These are phyloP conservation scores for Distichodus sexfasciatus DNA, from an alignment of 2,797 vertebrate species.

Conservation along the genomic window DNA sequence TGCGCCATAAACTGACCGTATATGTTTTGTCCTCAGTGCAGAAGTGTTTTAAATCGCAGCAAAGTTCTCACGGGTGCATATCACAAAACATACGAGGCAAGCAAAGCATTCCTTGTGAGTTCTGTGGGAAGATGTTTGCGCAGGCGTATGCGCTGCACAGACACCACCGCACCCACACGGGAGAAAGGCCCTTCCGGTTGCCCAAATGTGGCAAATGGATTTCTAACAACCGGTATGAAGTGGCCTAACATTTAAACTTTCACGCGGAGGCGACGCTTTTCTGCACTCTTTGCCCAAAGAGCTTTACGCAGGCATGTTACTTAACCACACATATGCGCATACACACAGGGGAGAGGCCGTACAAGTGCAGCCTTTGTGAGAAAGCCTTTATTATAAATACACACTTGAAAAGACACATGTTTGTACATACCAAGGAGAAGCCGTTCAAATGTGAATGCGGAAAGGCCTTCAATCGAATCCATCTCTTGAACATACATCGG, in stretches of 20 bases:
- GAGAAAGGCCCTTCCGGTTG: slow-evolving; percentile 49
- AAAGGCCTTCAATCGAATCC: slow-evolving; percentile 42
- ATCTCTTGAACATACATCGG: slow-evolving; percentile 40
- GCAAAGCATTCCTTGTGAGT: slow-evolving; percentile 30
- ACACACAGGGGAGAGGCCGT: slow-evolving; percentile 50
- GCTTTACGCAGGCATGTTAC: slow-evolving; percentile 47
- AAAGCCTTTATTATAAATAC: slow-evolving; percentile 42
- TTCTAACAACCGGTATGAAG: no score
- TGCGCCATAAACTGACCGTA: slow-evolving; percentile 30
- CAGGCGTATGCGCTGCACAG: slow-evolving; percentile 34
- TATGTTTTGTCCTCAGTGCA: slow-evolving; percentile 38
- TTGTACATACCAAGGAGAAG: slow-evolving; percentile 47
- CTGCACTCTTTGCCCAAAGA: slow-evolving; percentile 43
- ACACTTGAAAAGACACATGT: slow-evolving; percentile 47
- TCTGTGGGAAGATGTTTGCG: slow-evolving; percentile 51
- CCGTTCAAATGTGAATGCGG: slow-evolving; percentile 47
- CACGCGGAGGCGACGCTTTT: slow-evolving; percentile 52
- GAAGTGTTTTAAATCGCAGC: slow-evolving; percentile 41
- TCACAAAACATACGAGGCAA: slow-evolving; percentile 14
- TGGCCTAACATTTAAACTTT: slow-evolving; percentile 46
- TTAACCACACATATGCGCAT: slow-evolving; percentile 44
- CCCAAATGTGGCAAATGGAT: slow-evolving; percentile 44
- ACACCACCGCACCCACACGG: slow-evolving; percentile 48
- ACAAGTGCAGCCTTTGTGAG: slow-evolving; percentile 39
- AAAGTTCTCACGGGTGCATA: slow-evolving; percentile 28